Conservation (phyloP, 2,888 invertebrate species). For the Hypsopygia costalis region DNA sequence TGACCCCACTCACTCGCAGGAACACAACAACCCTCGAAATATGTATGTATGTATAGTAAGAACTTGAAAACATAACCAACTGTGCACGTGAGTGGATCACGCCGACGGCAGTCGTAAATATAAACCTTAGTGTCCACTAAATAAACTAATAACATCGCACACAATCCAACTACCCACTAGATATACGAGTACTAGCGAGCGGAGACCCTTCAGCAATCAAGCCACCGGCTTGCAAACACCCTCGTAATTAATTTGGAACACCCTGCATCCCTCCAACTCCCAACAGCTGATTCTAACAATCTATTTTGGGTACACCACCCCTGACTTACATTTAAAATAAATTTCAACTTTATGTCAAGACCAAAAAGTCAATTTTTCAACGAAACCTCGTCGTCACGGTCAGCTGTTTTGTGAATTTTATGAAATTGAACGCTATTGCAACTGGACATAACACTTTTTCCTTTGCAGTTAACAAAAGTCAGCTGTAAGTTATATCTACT, state of each 20-base stretch:
- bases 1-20: no score
- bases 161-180: background rate
- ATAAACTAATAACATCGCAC: background rate
- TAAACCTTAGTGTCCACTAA: background rate
- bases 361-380: background rate
- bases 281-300: slow-evolving; percentile 10
- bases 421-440: background rate
- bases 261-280: background rate
- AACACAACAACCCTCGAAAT: no score
- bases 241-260: slow-evolving; percentile 4
- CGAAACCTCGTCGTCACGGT: background rate
- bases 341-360: background rate
- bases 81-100: background rate
- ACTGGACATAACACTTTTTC: background rate
- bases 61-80: background rate
- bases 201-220: background rate
- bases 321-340: background rate
- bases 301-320: slow-evolving; percentile 7
- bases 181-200: background rate
- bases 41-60: no score
- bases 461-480: background rate
- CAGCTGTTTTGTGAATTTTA: background rate
- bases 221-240: background rate
- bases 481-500: background rate
- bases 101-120: background rate